Conservation (phyloP, 64 coral and sea anemone species). For the Porites australiensis region DNA sequence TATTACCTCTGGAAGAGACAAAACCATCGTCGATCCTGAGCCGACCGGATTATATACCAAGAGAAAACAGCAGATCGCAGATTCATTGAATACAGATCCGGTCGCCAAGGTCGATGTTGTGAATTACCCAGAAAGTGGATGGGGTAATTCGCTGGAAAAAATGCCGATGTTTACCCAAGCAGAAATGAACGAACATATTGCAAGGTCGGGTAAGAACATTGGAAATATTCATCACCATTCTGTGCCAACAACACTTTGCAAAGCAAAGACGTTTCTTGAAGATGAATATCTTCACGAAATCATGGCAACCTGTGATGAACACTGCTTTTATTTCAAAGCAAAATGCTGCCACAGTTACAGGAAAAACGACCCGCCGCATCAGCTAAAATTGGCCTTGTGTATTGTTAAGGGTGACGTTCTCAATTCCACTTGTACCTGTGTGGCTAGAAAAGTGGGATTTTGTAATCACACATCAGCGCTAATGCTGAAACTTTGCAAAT, state of each 20-base stretch:
- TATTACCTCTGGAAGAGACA: constrained; percentile 35
- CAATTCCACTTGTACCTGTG: neutral
- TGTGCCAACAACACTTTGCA: constrained; percentile 21
- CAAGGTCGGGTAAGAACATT: constrained; percentile 40
- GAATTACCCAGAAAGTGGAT: constrained; percentile 34
- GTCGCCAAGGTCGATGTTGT: too few relatives aligned
- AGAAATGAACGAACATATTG: constrained; percentile 37
- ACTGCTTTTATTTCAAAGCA: constrained; percentile 4
- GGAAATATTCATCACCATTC: constrained; percentile 38
- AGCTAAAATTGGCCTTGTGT: constrained; percentile 16
- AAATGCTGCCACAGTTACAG: constrained; percentile 21
- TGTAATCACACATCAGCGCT: neutral
- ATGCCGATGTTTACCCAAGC: constrained; percentile 51
- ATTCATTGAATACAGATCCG: neutral
- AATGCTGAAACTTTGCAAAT: constrained; percentile 28
- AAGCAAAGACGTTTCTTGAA: constrained; percentile 44
- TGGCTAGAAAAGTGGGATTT: constrained; percentile 16
- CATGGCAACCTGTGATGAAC: neutral
- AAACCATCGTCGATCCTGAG: constrained; percentile 57
- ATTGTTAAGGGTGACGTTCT: neutral
- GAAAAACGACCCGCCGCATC: constrained; percentile 3
- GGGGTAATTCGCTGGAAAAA: constrained; percentile 53
- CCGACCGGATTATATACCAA: constrained; percentile 33
- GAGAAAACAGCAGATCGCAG: constrained; percentile 13
- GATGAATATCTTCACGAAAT: constrained; percentile 19